Conservation (phyloP, 2,888 invertebrate species). For the Taphrorychus bicolor region DNA sequence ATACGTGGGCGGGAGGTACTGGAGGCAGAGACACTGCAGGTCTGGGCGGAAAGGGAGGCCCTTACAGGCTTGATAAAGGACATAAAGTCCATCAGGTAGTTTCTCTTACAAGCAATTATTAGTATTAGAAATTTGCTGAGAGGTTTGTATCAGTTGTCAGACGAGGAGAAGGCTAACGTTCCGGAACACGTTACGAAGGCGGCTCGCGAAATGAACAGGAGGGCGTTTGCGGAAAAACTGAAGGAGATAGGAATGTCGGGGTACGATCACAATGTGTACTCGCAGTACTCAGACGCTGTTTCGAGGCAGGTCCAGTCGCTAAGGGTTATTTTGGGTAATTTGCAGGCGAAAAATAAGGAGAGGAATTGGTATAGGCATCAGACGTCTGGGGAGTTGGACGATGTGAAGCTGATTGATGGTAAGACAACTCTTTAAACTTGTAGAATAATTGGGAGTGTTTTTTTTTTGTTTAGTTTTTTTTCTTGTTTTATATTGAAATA, state of each 20-base stretch:
- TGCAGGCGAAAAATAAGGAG: constrained; percentile 94
- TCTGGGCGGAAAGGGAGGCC: constrained; percentile 94
- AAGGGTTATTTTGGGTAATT: constrained; percentile 81
- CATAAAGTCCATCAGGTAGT: constrained; percentile 90
- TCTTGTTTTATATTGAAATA: too few relatives aligned
- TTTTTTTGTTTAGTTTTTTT: too few relatives aligned
- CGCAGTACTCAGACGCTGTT: constrained; percentile 79
- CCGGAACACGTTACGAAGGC: constrained; percentile 89
- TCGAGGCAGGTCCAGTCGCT: constrained; percentile 84
- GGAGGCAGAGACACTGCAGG: constrained; percentile 96
- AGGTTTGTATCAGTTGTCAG: constrained; percentile 75
- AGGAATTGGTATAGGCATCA: constrained; percentile 94
- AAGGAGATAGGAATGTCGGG: constrained; percentile 95
- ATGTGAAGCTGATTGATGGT: constrained; percentile 94
- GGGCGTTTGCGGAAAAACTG: constrained; percentile 85
- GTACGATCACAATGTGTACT: constrained; percentile 88
- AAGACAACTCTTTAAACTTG: too few relatives aligned
- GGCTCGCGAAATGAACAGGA: constrained; percentile 91
- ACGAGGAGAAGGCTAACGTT: constrained; percentile 87
- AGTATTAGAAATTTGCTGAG: too few relatives aligned
- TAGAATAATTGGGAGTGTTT: too few relatives aligned
- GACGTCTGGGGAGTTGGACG: constrained; percentile 94
- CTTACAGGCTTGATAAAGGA: constrained; percentile 92
- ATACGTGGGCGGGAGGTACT: constrained; percentile 96
- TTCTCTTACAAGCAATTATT: too few relatives aligned